phyloP scores from a whole-genome alignment of 1,140 invertebrate species.

The Lepidurus packardi region DNA sequence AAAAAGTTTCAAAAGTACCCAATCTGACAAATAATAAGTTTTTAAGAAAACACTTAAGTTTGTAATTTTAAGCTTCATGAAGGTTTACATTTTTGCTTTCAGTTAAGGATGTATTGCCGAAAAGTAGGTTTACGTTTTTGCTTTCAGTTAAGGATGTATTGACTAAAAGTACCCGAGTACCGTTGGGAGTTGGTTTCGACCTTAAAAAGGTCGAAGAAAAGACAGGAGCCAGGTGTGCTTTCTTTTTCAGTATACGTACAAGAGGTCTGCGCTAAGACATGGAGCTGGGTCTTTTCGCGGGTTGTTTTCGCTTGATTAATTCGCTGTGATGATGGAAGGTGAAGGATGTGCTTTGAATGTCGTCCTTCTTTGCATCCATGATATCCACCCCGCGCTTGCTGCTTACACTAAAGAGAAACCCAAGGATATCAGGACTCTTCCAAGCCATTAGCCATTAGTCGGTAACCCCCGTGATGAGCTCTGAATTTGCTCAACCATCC shows the following conservation, averaged over 20 bases:
- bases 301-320: constrained; percentile 22
- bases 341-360: constrained; percentile 13
- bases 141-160: too few species aligned
- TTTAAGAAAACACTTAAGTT: too few species aligned
- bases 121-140: too few species aligned
- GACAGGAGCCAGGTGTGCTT: background rate
- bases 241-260: background rate
- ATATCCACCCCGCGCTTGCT: background rate
- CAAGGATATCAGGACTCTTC: constrained; percentile 3
- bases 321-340: constrained; percentile 14
- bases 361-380: constrained; percentile 13
- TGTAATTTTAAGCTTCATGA: too few species aligned
- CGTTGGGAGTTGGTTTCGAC: background rate
- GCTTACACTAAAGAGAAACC: background rate
- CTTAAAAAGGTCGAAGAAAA: background rate
- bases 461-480: constrained; percentile 20
- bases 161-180: background rate
- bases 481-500: constrained; percentile 18
- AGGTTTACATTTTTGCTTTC: too few species aligned
- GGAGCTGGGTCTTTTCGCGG: background rate
- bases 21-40: too few species aligned
- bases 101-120: too few species aligned
- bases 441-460: constrained; percentile 19
- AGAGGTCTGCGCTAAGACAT: background rate
- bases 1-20: background rate